Conservation (phyloP, 2,113 vertebrate genomes). For the Eudorcas thomsonii region DNA sequence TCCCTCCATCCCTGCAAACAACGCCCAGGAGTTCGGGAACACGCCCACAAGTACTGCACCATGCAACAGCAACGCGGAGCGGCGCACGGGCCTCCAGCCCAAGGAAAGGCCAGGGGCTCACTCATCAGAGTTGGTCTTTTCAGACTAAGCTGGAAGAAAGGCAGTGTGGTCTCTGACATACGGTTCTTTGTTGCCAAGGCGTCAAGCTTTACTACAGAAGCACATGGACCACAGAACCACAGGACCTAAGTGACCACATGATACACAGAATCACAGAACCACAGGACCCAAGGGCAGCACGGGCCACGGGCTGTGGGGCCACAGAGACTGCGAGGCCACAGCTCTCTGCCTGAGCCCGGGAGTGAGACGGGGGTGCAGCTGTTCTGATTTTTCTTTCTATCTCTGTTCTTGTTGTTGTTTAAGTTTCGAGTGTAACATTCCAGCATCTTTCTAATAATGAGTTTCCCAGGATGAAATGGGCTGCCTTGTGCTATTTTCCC, state of each 20-base stretch:
- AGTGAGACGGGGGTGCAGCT: too few relatives aligned
- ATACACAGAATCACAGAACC: neutral
- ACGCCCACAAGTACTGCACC: accelerated
- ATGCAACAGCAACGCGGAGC: accelerated
- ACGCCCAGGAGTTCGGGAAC: accelerated
- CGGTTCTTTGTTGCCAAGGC: neutral
- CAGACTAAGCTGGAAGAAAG: neutral
- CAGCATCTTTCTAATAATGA: neutral
- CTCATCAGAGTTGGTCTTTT: neutral
- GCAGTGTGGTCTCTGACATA: neutral
- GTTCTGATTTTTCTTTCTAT: neutral
- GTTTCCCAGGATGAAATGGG: too few relatives aligned
- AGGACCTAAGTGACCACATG: too few relatives aligned
- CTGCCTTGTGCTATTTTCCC: accelerated
- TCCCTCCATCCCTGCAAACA: neutral
- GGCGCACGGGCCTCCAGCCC: neutral
- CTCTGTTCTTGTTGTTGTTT: neutral
- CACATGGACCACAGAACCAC: neutral
- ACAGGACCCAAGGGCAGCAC: accelerated
- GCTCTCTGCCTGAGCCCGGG: too few relatives aligned
- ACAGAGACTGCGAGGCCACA: neutral
- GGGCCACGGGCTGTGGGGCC: neutral
- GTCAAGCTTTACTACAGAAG: too few relatives aligned
- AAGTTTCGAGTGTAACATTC: neutral
- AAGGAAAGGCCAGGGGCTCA: accelerated